These are phyloP conservation scores for Ophiodon elongatus DNA, from an alignment of 2,113 vertebrate genomes.

Conservation along the genomic window DNA sequence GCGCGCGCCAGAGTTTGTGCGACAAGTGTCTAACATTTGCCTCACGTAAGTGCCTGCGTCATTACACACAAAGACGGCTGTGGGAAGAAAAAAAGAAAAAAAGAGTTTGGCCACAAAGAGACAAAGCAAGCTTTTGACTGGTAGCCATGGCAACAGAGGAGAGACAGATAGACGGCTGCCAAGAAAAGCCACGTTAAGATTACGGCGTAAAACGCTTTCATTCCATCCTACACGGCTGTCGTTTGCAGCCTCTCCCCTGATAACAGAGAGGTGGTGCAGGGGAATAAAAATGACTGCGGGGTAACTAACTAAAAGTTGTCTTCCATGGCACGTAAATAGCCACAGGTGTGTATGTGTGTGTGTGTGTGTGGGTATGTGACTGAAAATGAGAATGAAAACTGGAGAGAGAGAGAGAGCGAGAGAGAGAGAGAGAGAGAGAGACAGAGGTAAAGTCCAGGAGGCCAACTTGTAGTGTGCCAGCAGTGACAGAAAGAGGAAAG, in stretches of 20 bases:
- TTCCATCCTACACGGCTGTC: constrained; percentile 48
- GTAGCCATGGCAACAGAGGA: constrained; percentile 78
- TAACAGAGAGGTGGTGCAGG: constrained; percentile 19
- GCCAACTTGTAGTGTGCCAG: constrained; percentile 36
- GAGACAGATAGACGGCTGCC: constrained; percentile 72
- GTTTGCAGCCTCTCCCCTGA: constrained; percentile 32
- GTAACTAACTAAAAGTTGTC: constrained; percentile 44
- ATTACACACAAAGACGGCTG: constrained; percentile 62
- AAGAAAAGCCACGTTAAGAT: constrained; percentile 69
- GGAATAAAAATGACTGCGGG: constrained; percentile 31
- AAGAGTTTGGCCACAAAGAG: constrained; percentile 70
- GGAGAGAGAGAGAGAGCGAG: background rate
- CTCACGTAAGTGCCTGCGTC: constrained; percentile 54
- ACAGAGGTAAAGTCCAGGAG: constrained; percentile 8
- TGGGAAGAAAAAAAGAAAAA: background rate
- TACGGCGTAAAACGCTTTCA: constrained; percentile 59
- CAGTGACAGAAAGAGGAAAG: constrained; percentile 48
- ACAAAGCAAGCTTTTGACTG: constrained; percentile 78
- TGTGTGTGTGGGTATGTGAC: background rate
- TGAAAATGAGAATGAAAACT: constrained; percentile 20
- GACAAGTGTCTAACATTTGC: constrained; percentile 56
- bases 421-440: background rate
- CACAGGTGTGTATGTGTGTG: constrained; percentile 34
- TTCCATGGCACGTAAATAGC: constrained; percentile 29
- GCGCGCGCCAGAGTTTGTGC: constrained; percentile 14